phyloP scores from a whole-genome alignment of 1,140 invertebrate species.

The Drosophila bocqueti region DNA sequence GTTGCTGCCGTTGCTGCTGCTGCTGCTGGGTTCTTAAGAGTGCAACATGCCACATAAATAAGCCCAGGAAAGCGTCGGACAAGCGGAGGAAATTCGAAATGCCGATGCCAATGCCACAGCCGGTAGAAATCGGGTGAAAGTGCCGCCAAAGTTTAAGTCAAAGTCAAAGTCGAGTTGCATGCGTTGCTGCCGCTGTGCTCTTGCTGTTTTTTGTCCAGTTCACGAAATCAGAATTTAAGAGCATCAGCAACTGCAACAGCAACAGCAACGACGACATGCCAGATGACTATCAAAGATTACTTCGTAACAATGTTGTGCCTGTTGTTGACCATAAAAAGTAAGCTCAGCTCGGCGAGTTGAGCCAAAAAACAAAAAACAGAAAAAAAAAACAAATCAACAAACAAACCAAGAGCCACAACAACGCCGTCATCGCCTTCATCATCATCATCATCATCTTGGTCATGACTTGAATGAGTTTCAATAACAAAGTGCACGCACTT shows the following conservation, averaged over 20 bases:
- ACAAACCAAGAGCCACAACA: constrained; percentile 50
- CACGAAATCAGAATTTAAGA: constrained; percentile 82
- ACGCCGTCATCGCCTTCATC: constrained; percentile 31
- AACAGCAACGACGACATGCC: constrained; percentile 54
- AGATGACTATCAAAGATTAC: constrained; percentile 80
- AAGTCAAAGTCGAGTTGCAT: constrained; percentile 59
- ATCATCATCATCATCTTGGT: constrained; percentile 56
- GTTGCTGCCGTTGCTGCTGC: constrained; percentile 14
- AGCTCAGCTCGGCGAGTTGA: constrained; percentile 45
- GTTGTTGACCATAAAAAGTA: constrained; percentile 73
- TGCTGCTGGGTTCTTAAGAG: constrained; percentile 60
- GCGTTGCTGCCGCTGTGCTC: constrained; percentile 46
- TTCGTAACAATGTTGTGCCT: constrained; percentile 57
- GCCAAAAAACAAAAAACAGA: constrained; percentile 30
- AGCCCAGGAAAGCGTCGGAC: constrained; percentile 45
- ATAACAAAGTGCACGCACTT: constrained; percentile 83
- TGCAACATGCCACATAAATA: constrained; percentile 82
- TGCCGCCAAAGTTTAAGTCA: constrained; percentile 73
- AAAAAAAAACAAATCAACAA: constrained; percentile 60
- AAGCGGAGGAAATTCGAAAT: constrained; percentile 69
- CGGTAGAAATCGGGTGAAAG: constrained; percentile 82
- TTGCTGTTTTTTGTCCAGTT: constrained; percentile 50
- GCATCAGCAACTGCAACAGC: constrained; percentile 50
- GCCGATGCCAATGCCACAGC: constrained; percentile 53
- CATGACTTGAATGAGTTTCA: constrained; percentile 78